These are phyloP conservation scores for Phyllostomus discolor DNA, from an alignment of 2,113 vertebrate species.

Conservation along the genomic window DNA sequence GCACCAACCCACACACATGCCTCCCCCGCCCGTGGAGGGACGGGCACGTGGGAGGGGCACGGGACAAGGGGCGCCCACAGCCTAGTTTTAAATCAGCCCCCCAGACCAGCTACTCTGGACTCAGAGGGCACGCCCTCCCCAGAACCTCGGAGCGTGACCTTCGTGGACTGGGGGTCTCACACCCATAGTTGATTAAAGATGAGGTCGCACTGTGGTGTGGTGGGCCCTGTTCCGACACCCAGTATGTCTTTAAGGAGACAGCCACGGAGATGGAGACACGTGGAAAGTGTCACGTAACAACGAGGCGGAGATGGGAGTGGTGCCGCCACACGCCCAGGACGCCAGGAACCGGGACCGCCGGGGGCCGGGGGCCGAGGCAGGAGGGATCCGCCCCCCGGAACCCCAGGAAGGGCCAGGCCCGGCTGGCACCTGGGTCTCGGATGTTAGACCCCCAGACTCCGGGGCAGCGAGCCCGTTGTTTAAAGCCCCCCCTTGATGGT, in stretches of 20 bases:
- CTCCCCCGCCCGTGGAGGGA: accelerated
- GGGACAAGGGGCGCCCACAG: background rate
- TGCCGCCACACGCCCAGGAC: too few species aligned
- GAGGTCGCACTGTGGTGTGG: accelerated
- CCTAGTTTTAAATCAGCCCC: too few species aligned
- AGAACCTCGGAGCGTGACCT: accelerated
- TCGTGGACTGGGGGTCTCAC: too few species aligned
- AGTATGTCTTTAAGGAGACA: background rate
- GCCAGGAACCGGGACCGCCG: accelerated
- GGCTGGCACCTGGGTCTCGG: accelerated
- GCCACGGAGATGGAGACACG: background rate
- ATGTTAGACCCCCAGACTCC: accelerated
- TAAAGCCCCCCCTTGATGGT: accelerated
- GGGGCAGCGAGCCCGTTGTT: accelerated
- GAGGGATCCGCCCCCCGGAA: accelerated
- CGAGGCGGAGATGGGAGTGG: accelerated
- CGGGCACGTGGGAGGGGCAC: accelerated
- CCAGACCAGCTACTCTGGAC: background rate
- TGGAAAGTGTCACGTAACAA: accelerated
- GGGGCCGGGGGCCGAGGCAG: background rate
- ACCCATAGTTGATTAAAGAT: accelerated
- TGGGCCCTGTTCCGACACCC: background rate
- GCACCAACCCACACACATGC: accelerated
- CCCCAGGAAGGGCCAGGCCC: accelerated
- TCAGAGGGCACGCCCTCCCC: background rate